These are phyloP conservation scores for Sphenodon punctatus DNA, from an alignment of 2,797 vertebrate species.

Conservation along the genomic window DNA sequence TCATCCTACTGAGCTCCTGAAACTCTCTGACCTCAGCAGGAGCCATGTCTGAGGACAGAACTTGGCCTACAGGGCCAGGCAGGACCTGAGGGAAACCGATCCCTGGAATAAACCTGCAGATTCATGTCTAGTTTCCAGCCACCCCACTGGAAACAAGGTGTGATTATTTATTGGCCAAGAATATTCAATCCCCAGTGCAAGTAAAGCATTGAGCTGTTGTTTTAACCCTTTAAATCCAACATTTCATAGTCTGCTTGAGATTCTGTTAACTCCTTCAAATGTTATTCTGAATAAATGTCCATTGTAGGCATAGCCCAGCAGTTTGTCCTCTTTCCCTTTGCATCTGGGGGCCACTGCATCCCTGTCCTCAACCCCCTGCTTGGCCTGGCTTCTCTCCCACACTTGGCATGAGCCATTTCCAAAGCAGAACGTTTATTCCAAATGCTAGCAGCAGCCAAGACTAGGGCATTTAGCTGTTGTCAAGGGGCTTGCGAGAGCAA, in stretches of 20 bases:
- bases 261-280: background rate
- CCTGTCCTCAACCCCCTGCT: background rate
- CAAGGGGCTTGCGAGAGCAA: background rate
- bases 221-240: background rate
- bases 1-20: background rate
- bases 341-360: slow-evolving; percentile 4
- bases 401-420: background rate
- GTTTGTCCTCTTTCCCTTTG: slow-evolving; percentile 5
- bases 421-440: background rate
- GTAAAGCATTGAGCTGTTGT: background rate
- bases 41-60: slow-evolving; percentile 9
- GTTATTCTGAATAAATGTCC: background rate
- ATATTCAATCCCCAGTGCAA: background rate
- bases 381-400: background rate
- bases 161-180: slow-evolving; percentile 20
- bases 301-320: slow-evolving; percentile 20
- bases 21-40: background rate
- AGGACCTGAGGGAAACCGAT: slow-evolving; percentile 6
- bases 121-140: background rate
- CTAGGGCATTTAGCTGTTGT: rapidly evolving
- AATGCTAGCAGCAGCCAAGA: background rate
- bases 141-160: background rate
- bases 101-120: background rate
- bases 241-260: slow-evolving; percentile 1
- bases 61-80: background rate